Percentiles rank a stretch among this genome's conserved stretches.
These are phyloP conservation scores for Nixonia krombeini DNA, from an alignment of 1,140 invertebrate species.

Conservation along the genomic window DNA sequence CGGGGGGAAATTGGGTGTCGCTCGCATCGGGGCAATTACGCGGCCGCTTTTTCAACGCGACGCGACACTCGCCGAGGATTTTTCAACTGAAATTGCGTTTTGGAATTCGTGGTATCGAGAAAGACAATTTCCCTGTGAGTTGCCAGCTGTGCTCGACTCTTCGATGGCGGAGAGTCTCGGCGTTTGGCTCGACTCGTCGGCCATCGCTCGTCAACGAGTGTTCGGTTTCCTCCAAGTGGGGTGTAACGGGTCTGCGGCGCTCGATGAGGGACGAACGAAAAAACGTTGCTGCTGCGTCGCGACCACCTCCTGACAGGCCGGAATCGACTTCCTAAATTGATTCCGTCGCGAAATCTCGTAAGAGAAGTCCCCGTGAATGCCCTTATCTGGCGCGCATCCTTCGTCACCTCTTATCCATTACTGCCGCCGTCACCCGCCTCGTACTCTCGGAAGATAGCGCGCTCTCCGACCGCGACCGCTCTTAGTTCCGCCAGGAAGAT, in stretches of 20 bases:
- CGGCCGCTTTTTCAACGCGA: too few relatives aligned
- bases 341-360: slow-evolving; percentile 37
- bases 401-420: slow-evolving; percentile 55
- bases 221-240: slow-evolving; percentile 37
- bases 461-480: slow-evolving; percentile 27
- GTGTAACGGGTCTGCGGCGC: slow-evolving; percentile 24
- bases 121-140: too few relatives aligned
- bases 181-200: slow-evolving; percentile 34
- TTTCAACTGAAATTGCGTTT: too few relatives aligned
- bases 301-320: slow-evolving; percentile 43
- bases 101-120: too few relatives aligned
- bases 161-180: too few relatives aligned
- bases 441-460: slow-evolving; percentile 35
- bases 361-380: slow-evolving; percentile 32
- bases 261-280: slow-evolving; percentile 32
- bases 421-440: slow-evolving; percentile 29
- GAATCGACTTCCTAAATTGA: slow-evolving; percentile 61
- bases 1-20: slow-evolving; percentile 3
- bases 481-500: slow-evolving; percentile 48
- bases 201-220: slow-evolving; percentile 44
- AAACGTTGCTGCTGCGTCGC: slow-evolving; percentile 30
- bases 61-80: too few relatives aligned
- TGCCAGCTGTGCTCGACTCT: too few relatives aligned
- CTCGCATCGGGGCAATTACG: background rate
- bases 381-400: slow-evolving; percentile 59